Evolutionary conservation across 1,140 invertebrate species (phyloP).

Genomic region (Caenorhabditis tropicalis): DNA sequence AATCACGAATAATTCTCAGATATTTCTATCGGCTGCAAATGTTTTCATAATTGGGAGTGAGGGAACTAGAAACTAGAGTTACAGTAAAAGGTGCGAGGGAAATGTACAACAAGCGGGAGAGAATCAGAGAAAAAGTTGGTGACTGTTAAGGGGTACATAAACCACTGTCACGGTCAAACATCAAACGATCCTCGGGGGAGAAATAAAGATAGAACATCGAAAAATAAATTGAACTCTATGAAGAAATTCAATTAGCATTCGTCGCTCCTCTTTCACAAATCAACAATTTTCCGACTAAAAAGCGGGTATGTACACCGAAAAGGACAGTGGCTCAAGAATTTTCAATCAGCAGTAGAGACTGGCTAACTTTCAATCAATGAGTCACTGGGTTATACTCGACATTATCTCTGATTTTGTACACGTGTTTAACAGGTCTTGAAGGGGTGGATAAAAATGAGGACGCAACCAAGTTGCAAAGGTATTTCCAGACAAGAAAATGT

Average conservation of each 20-base stretch:
- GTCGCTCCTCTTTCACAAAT: not conserved
- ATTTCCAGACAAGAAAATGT: not conserved
- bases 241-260: not conserved
- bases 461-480: not conserved
- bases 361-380: too few relatives aligned
- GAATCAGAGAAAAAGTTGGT: conserved; percentile 20
- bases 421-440: conserved; percentile 19
- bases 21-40: not conserved
- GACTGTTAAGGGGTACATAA: not conserved
- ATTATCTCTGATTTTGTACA: conserved; percentile 42
- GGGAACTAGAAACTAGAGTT: not conserved
- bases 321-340: not conserved
- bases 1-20: not conserved
- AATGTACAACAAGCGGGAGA: not conserved
- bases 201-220: not conserved
- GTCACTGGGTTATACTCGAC: not conserved
- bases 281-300: conserved; percentile 34
- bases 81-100: not conserved
- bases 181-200: not conserved
- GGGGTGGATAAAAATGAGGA: not conserved
- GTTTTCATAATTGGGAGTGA: not conserved
- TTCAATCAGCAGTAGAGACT: too few relatives aligned
- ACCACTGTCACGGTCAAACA: conserved; percentile 6
- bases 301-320: conserved; percentile 20
- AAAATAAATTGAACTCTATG: not conserved